phyloP scores from a whole-genome alignment of 1,140 invertebrate species.

The Mycetomoellerius zeteki region DNA sequence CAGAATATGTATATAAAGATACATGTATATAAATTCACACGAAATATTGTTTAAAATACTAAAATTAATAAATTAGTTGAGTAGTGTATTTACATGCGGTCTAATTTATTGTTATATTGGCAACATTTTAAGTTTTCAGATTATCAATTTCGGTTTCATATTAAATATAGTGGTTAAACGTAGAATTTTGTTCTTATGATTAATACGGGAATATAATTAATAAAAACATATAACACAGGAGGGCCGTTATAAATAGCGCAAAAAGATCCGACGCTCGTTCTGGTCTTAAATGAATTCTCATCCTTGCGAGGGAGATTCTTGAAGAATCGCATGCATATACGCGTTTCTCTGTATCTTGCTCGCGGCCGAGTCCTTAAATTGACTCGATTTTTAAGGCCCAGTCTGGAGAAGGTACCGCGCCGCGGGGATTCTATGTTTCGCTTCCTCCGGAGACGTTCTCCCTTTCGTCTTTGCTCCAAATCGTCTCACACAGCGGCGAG shows the following conservation, averaged over 20 bases:
- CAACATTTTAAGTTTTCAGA: neutral
- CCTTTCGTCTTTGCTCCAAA: slow-evolving; percentile 77
- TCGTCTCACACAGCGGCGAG: slow-evolving; percentile 59
- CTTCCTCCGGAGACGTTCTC: slow-evolving; percentile 66
- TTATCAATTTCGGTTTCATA: neutral
- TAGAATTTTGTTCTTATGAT: slow-evolving; percentile 11
- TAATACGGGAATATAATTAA: slow-evolving; percentile 55
- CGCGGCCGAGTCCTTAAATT: slow-evolving; percentile 75
- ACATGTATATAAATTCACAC: too few species aligned
- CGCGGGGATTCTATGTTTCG: slow-evolving; percentile 77
- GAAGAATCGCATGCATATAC: slow-evolving; percentile 70
- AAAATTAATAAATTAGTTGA: too few species aligned
- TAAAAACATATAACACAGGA: slow-evolving; percentile 24
- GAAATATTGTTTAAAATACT: too few species aligned
- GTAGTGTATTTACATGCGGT: too few species aligned
- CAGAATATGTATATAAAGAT: too few species aligned
- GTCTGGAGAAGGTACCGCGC: slow-evolving; percentile 65
- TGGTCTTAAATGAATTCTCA: slow-evolving; percentile 72
- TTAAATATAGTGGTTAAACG: neutral
- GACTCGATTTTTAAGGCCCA: slow-evolving; percentile 78
- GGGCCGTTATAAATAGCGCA: slow-evolving; percentile 40
- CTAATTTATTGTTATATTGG: neutral
- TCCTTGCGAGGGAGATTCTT: slow-evolving; percentile 63
- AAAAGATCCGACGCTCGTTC: slow-evolving; percentile 66
- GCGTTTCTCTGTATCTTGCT: slow-evolving; percentile 67